Evolutionary conservation across 2,888 invertebrate genomes (phyloP), one percentile per base, ranked within the genome.

Genomic region (Belgica antarctica): DNA sequence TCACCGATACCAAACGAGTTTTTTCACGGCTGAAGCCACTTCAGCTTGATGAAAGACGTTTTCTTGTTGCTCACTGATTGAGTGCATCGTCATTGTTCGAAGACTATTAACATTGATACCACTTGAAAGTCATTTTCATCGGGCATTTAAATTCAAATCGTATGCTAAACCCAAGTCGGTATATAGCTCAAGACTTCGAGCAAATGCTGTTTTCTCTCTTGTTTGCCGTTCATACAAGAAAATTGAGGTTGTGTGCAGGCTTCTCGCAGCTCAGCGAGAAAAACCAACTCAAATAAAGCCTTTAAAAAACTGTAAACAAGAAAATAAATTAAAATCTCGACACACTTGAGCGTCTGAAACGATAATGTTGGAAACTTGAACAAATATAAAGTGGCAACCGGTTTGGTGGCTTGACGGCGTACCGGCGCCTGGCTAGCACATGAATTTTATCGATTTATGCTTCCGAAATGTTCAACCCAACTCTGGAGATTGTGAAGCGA

Each of bases 311-410:
- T 7, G 41, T 41, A 63, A 63, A 63, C 63, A 63, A 63, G 63
- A 63, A 41, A 63, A 63, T 63, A 63, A 63, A 63, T 63, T 63
- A 63, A 63, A 63, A 63, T 63, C 63, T 63, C 63, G 63, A 63
- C 63, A 36, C 46, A 63, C 63, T 63, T 34, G 31, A 62, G n/a
- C 31, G 25, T 31, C 31, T 22, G 17, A 31, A 7, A 41, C 15
- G 10, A 12, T 41, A n/a, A 15, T 10, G 41, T 15, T 41, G 41
- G 15, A 41, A 15, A 41, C n/a, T 12, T 24, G 27, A 59, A 22
- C 25, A 12, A 17, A 57, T 34, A 17, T 31, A 62, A 62, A 62
- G 61, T 41, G 41, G 41, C 41, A 63, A 63, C 63, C 63, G 63
- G 63, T 63, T 63, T 24, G 19, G 63, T 36, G 24, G 19, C 36